Evolutionary conservation across 92 coral and sea anemone genomes (phyloP).

Genomic region (Chrysogorgia sp.): DNA sequence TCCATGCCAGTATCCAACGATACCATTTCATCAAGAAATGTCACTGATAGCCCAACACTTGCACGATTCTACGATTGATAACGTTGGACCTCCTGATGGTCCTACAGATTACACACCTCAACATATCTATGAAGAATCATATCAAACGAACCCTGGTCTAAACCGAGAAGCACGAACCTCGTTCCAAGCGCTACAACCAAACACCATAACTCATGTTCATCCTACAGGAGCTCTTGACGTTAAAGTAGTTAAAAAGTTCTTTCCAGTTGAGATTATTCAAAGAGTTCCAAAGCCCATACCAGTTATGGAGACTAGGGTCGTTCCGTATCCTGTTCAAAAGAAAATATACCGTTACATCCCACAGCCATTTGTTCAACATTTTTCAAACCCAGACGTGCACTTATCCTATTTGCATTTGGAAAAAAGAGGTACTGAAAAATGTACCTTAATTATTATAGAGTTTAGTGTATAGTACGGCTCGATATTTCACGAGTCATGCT

Average conservation of each 20-base stretch:
- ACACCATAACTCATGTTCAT: neutral
- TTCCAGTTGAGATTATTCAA: constrained; percentile 22
- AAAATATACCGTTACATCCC: neutral
- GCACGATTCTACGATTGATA: too few species aligned
- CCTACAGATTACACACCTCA: constrained; percentile 45
- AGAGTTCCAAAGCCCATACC: constrained; percentile 24
- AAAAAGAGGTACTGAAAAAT: constrained; percentile 12
- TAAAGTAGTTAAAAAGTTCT: constrained; percentile 27
- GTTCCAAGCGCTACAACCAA: neutral
- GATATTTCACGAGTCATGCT: too few species aligned
- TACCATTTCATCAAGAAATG: too few species aligned
- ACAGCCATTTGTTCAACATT: constrained; percentile 13
- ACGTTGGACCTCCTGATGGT: neutral
- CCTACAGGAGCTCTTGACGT: neutral
- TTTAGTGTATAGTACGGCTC: neutral
- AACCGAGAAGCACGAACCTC: neutral
- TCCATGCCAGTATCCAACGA: too few species aligned
- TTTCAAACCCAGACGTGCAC: constrained; percentile 32
- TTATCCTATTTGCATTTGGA: constrained; percentile 22
- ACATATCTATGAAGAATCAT: too few species aligned
- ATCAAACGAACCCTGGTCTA: neutral
- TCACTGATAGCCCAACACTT: too few species aligned
- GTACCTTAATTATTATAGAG: neutral
- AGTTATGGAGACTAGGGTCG: neutral
- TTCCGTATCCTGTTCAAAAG: constrained; percentile 24